Base-by-base conservation (phyloP, 2,888 invertebrate species). In the Caenorhabditis doughertyi region DNA sequence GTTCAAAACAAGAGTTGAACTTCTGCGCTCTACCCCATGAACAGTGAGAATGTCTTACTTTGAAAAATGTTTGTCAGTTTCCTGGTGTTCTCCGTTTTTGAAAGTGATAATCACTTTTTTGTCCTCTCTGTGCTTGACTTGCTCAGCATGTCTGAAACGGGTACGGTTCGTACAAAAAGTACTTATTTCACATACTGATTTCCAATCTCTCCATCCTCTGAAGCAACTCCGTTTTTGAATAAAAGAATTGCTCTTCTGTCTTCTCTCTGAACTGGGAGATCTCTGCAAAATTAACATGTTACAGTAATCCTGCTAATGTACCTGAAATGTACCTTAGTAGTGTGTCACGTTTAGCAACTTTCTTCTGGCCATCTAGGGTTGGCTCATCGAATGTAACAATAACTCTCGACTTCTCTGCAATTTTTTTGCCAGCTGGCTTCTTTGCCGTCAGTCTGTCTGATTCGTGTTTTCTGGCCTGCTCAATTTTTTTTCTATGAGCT, bases 81-180 rank as follows among this genome's bases (percentile, higher is more conserved):
- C 32, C 3, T 23, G 21, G 13, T 25, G 13, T 3, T 23, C 39
- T 39, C 39, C 39, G 8, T 55, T 9, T 55, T 29, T 51, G 25
- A 51, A 51, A 23, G 13, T 16, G 25, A 51, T 23, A 3, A 25
- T 11, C 7, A 51, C 25, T 16, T 49, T 44, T n/a, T n/a, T 44
- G 44, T 44, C 53, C 25, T 53, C 53, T 53, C 53, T 25, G 16
- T 53, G 53, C 53, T 53, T 53, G 11, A 53, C 53, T 16, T 11
- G 35, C 9, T 35, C 35, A 35, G 5, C 35, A 35, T n/a, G n/a
- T 5, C 16, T 44, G 44, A 3, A 16, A 44, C 5, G 32, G 13
- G 39, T 18, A 47, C 44, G 44, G n/a, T n/a, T n/a, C n/a, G n/a
- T n/a, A n/a, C n/a, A n/a, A n/a, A n/a, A n/a, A n/a, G n/a, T n/a